Percentiles rank a stretch among this genome's conserved stretches.
Evolutionary conservation across 1,140 invertebrate genomes (phyloP).

Genomic region (Drosophila tristis): DNA sequence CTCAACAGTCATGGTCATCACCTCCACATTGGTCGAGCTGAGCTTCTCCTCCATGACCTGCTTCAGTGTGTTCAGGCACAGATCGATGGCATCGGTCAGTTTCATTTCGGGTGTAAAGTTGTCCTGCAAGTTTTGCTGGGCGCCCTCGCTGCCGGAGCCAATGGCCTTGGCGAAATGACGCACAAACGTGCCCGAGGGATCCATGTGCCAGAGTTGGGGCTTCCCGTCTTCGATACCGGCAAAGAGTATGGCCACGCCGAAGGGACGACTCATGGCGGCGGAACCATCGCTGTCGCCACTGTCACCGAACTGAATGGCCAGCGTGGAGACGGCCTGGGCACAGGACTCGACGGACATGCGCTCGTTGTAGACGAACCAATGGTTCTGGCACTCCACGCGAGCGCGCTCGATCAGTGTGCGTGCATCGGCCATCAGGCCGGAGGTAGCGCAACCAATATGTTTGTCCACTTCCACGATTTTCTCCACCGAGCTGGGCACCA

Average conservation of each 20-base stretch:
- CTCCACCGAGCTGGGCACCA: slow-evolving; percentile 98
- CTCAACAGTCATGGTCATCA: slow-evolving; percentile 95
- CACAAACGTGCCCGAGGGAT: slow-evolving; percentile 98
- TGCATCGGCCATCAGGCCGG: slow-evolving; percentile 99
- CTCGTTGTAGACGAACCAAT: slow-evolving; percentile 99
- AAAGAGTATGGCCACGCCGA: slow-evolving; percentile 98
- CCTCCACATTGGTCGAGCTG: slow-evolving; percentile 98
- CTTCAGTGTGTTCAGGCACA: slow-evolving; percentile 97
- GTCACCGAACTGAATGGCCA: slow-evolving; percentile 99
- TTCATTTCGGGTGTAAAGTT: slow-evolving; percentile 93
- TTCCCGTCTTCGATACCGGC: slow-evolving; percentile 94
- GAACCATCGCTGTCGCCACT: slow-evolving; percentile 96
- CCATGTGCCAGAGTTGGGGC: slow-evolving; percentile 97
- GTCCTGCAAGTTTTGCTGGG: slow-evolving; percentile 96
- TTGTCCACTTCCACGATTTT: slow-evolving; percentile 98
- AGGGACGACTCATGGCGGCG: slow-evolving; percentile 99
- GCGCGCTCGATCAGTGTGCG: slow-evolving; percentile 96
- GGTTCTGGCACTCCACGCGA: slow-evolving; percentile 97
- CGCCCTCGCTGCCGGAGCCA: slow-evolving; percentile 99
- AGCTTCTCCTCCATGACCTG: slow-evolving; percentile 99
- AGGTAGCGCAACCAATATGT: slow-evolving; percentile 99
- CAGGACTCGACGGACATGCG: slow-evolving; percentile 98
- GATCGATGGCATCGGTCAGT: slow-evolving; percentile 96
- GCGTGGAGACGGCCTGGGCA: slow-evolving; percentile 98
- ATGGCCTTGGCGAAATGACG: slow-evolving; percentile 99